Conservation (phyloP, 2,113 vertebrate genomes). For the Phrynosoma platyrhinos region DNA sequence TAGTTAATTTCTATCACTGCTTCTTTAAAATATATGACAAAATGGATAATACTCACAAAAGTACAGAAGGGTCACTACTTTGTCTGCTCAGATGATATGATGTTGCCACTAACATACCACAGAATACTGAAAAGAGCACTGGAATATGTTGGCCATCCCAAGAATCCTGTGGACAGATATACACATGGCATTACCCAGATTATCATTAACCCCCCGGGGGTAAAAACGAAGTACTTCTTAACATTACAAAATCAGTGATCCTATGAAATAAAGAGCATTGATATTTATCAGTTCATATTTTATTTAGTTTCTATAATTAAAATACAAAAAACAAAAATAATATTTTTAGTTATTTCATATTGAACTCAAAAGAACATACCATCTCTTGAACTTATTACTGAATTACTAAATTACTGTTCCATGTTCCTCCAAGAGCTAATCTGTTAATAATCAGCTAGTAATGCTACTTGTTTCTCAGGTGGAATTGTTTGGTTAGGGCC, state of each 20-base stretch:
- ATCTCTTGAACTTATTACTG: too few relatives aligned
- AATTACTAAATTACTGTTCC: too few relatives aligned
- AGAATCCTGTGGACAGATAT: conserved; percentile 84
- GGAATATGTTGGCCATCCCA: conserved; percentile 99
- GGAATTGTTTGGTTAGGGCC: too few relatives aligned
- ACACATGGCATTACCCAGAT: not conserved
- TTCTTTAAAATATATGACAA: conserved; percentile 2
- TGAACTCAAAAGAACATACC: too few relatives aligned
- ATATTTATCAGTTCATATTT: not conserved
- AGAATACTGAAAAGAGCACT: conserved; percentile 96
- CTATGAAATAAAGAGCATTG: not conserved
- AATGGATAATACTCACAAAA: conserved; percentile 86
- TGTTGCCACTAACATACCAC: conserved; percentile 94
- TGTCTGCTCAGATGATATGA: conserved; percentile 98
- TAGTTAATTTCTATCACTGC: not conserved
- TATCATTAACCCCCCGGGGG: not conserved
- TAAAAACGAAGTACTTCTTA: not conserved
- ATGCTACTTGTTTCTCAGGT: too few relatives aligned
- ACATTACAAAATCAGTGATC: not conserved
- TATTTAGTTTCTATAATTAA: not conserved
- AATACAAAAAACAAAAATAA: not conserved
- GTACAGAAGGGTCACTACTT: conserved; percentile 95
- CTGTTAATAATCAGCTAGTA: too few relatives aligned
- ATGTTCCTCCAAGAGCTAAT: too few relatives aligned
- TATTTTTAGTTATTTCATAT: too few relatives aligned